Percentiles rank a stretch among this genome's conserved stretches.
Conservation (phyloP, 1,140 invertebrate genomes). For the Argopecten irradians region DNA sequence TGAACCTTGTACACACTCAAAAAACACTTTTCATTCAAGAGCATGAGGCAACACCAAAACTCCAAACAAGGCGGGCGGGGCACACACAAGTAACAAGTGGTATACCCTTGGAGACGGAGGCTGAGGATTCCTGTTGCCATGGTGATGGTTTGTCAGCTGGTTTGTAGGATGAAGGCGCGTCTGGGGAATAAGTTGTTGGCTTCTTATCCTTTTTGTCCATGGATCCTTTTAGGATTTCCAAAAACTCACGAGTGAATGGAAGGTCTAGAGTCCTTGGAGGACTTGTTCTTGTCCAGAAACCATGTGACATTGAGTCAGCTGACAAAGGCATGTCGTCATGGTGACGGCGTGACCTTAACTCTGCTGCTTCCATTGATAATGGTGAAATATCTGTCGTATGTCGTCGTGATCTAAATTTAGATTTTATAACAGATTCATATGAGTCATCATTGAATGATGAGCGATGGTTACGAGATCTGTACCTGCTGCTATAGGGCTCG, state of each 20-base stretch:
- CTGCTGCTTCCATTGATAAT: background rate
- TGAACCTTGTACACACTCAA: background rate
- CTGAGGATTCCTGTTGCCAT: background rate
- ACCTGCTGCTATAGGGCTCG: background rate
- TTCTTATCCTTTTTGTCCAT: background rate
- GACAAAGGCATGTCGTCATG: background rate
- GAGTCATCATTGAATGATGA: background rate
- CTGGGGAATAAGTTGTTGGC: background rate
- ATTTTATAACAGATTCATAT: background rate
- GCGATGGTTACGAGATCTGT: background rate
- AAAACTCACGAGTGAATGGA: background rate
- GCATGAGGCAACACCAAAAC: background rate
- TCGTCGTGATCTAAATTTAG: background rate
- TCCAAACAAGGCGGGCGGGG: background rate
- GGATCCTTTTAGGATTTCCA: background rate
- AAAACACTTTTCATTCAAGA: background rate
- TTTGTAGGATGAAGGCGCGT: background rate
- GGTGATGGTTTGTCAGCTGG: background rate
- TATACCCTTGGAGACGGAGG: background rate
- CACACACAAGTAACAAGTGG: background rate
- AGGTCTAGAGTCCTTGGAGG: background rate
- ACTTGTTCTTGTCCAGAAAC: background rate
- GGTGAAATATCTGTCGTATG: background rate
- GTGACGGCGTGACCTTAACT: background rate
- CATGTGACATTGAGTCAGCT: background rate